phyloP scores from a whole-genome alignment of 2,888 invertebrate genomes.

The Plutella xylostella region DNA sequence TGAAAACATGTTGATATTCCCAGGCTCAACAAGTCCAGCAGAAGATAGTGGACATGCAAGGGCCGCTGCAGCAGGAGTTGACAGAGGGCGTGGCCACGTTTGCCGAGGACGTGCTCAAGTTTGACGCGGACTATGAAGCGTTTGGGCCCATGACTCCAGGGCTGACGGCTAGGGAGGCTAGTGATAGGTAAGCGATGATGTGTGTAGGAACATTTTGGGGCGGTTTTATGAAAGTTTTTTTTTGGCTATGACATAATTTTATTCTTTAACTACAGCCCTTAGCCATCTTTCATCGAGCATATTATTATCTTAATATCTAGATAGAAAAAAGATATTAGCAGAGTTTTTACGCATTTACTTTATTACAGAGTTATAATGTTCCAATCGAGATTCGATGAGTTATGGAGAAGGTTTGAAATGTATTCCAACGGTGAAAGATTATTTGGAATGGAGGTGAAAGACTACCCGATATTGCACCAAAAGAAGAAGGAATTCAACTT shows the following conservation, averaged over 20 bases:
- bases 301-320: no score
- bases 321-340: no score
- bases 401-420: constrained; percentile 85
- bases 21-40: constrained; percentile 77
- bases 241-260: no score
- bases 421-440: constrained; percentile 86
- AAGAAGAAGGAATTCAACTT: constrained; percentile 88
- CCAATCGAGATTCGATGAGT: constrained; percentile 84
- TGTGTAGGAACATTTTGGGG: no score
- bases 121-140: constrained; percentile 78
- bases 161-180: constrained; percentile 86
- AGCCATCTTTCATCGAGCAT: no score
- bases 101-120: constrained; percentile 73
- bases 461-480: constrained; percentile 83
- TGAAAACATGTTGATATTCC: constrained; percentile 5
- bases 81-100: constrained; percentile 77
- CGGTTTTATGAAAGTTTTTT: no score
- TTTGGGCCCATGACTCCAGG: constrained; percentile 90
- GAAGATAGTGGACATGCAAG: constrained; percentile 79
- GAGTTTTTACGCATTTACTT: no score
- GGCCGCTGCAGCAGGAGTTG: constrained; percentile 78
- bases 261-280: no score
- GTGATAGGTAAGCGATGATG: constrained; percentile 73
- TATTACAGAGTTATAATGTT: constrained; percentile 74
- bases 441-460: constrained; percentile 85